These are phyloP conservation scores for Montipora sp. DNA, from an alignment of 64 coral and sea anemone genomes.

Conservation along the genomic window DNA sequence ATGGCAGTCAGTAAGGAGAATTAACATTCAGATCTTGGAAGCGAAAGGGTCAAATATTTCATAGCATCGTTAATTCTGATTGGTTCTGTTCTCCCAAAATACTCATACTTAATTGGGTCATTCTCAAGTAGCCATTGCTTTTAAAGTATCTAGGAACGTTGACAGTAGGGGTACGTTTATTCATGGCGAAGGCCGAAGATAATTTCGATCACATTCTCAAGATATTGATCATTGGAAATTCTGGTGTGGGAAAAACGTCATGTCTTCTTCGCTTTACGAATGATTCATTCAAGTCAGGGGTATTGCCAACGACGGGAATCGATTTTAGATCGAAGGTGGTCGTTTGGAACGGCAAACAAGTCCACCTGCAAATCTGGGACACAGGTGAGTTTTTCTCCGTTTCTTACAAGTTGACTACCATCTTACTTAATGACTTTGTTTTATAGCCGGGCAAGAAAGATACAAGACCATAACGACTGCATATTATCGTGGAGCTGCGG, in stretches of 20 bases:
- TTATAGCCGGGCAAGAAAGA: conserved; percentile 95
- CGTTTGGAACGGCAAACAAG: conserved; percentile 94
- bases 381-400: conserved; percentile 65
- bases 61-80: conserved; percentile 2
- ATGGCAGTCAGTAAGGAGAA: too few species aligned
- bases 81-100: conserved; percentile 15
- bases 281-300: conserved; percentile 94
- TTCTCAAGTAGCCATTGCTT: not conserved
- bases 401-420: not conserved
- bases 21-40: too few species aligned
- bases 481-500: conserved; percentile 96
- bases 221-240: conserved; percentile 98
- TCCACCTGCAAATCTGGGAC: conserved; percentile 98
- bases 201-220: conserved; percentile 99
- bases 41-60: too few species aligned
- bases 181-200: conserved; percentile 98
- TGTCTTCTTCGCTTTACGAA: conserved; percentile 96
- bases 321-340: conserved; percentile 99
- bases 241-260: conserved; percentile 95
- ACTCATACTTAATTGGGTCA: conserved; percentile 7
- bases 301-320: conserved; percentile 95
- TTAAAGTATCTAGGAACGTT: conserved; percentile 23
- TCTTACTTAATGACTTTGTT: conserved; percentile 24
- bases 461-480: conserved; percentile 98
- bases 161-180: not conserved